Evolutionary conservation across 2,797 vertebrate species (phyloP).

Genomic region (Enteromius argenteus): DNA sequence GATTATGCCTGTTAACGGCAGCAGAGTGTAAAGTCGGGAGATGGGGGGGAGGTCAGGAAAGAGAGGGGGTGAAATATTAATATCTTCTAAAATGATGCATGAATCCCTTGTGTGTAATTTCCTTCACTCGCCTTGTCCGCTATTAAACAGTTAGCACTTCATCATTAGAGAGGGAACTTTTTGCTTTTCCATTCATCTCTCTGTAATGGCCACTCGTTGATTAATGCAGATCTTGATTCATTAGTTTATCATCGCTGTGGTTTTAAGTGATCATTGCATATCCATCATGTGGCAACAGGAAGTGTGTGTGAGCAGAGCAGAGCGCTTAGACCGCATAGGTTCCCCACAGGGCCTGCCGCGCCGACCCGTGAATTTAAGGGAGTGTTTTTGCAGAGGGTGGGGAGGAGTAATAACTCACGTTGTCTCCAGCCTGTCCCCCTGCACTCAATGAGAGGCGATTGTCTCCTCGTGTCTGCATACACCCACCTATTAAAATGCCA

Average conservation of each 20-base stretch:
- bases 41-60: conserved; percentile 55
- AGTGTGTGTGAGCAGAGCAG: conserved; percentile 2
- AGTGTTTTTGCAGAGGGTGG: conserved; percentile 27
- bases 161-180: conserved; percentile 98
- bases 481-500: conserved; percentile 76
- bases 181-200: conserved; percentile 98
- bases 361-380: conserved; percentile 54
- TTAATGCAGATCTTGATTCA: conserved; percentile 98
- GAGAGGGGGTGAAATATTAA: conserved; percentile 87
- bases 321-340: not conserved
- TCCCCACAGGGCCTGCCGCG: conserved; percentile 31
- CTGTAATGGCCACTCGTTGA: conserved; percentile 86
- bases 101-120: conserved; percentile 97
- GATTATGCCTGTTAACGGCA: conserved; percentile 97
- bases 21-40: conserved; percentile 65
- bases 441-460: conserved; percentile 73
- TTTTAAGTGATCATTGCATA: conserved; percentile 93
- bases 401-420: conserved; percentile 72
- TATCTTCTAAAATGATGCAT: conserved; percentile 99
- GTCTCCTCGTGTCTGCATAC: conserved; percentile 69
- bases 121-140: conserved; percentile 94
- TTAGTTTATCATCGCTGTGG: conserved; percentile 98
- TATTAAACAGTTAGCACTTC: conserved; percentile 99
- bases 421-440: conserved; percentile 64
- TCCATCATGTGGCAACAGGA: conserved; percentile 74